Conservation (phyloP, 2,888 invertebrate genomes). For the Drosophila algonquin region DNA sequence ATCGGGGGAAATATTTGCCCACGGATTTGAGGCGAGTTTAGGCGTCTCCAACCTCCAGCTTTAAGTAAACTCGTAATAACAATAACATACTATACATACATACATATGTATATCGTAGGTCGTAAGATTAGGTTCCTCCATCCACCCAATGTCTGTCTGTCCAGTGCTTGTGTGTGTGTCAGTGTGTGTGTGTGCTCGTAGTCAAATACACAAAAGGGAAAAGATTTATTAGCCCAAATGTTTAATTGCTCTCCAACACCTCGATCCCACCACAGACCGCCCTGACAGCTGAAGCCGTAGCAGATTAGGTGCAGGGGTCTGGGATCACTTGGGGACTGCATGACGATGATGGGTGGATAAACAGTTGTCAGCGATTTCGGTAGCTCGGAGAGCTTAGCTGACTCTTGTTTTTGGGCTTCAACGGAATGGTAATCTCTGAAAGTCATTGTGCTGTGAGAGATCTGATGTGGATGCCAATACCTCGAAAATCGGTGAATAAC, state of each 20-base stretch:
- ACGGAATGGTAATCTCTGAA: no score
- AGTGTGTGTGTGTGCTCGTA: constrained; percentile 25
- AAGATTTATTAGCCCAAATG: constrained; percentile 24
- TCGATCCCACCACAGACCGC: not conserved
- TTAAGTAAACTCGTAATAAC: constrained; percentile 34
- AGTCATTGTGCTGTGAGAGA: no score
- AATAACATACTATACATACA: not conserved
- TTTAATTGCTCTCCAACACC: not conserved
- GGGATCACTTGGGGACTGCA: constrained; percentile 11
- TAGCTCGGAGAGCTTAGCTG: constrained; percentile 19
- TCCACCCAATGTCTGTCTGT: constrained; percentile 5
- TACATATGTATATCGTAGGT: not conserved
- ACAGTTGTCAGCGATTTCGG: not conserved
- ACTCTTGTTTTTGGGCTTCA: no score
- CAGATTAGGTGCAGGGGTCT: not conserved
- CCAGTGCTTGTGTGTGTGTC: constrained; percentile 14
- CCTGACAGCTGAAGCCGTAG: not conserved
- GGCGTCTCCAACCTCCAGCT: constrained; percentile 34
- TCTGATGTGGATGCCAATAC: no score
- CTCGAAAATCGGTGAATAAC: no score
- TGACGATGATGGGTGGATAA: constrained; percentile 6
- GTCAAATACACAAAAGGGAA: constrained; percentile 19
- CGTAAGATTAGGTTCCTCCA: constrained; percentile 14
- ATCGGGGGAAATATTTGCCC: constrained; percentile 40
- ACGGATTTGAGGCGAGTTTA: constrained; percentile 25